Evolutionary conservation across 2,888 invertebrate species (phyloP), one percentile per base, ranked within the genome.

Genomic region (Nymphalis urticae): DNA sequence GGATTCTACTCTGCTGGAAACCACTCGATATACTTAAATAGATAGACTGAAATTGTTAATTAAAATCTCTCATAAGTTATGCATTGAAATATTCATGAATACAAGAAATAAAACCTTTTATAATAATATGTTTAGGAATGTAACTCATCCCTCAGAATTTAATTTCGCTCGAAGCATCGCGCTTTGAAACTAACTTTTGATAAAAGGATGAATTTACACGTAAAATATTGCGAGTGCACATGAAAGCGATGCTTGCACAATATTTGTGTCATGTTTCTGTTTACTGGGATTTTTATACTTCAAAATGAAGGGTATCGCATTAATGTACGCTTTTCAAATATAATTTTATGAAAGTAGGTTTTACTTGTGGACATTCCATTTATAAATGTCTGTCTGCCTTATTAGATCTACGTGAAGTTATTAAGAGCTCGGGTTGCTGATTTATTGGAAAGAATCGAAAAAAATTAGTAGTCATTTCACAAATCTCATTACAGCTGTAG

Each of bases 171-270:
- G 59, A 61, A 53, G 50, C 51, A 51, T 60, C 51, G 51, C 53
- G 48, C 42, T 47, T 53, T 36, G 51, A 60, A 19, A 60, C 36
- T 51, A 48, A 60, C n/a, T 66, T 66, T 60, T 60, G 60, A 66
- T 51, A 60, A 65, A 65, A 65, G 65, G 32, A 65, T 65, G 58
- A 59, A 59, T 59, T 65, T 65, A 60, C 42, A 42, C 60, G 59
- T 60, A 60, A 53, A 60, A 66, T 65, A 60, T 66, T 59, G 24
- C 42, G 60, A 60, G 47, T 48, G 47, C 24, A 48, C 24, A 53
- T 47, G 60, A 58, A 36, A 58, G 56, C 56, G 9, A n/a, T 13
- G 58, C 36, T 62, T 32, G 54, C 51, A 16, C 8, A 13, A 42
- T 64, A 63, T 54, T 48, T 56, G 13, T n/a, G 27, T 58, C 19